phyloP scores from a whole-genome alignment of 2,113 vertebrate species.

The Trinectes maculatus region DNA sequence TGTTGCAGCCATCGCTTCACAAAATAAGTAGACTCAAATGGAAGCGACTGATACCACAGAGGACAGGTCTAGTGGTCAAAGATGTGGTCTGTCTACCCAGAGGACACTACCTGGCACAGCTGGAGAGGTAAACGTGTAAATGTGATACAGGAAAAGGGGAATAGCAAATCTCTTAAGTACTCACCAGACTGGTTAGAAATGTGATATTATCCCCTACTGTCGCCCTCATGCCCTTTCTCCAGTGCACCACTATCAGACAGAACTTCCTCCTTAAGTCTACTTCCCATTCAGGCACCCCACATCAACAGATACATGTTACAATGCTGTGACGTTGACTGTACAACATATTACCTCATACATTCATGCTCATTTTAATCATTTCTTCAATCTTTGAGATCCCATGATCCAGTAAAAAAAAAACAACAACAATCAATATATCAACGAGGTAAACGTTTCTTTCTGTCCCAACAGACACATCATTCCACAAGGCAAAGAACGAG shows the following conservation, averaged over 20 bases:
- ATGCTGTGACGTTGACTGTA: too few relatives aligned
- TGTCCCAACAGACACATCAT: conserved; percentile 1
- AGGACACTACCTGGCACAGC: conserved; percentile 34
- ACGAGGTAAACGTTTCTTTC: background rate
- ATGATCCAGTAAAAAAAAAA: too few relatives aligned
- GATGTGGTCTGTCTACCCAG: conserved; percentile 71
- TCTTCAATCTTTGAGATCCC: too few relatives aligned
- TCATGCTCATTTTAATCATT: too few relatives aligned
- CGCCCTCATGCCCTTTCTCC: background rate
- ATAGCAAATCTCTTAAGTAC: background rate
- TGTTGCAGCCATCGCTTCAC: conserved; percentile 11
- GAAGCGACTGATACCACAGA: conserved; percentile 47
- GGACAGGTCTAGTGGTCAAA: conserved; percentile 64
- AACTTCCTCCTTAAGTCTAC: too few relatives aligned
- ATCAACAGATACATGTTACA: too few relatives aligned
- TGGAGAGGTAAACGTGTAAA: conserved; percentile 49
- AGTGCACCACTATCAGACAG: background rate
- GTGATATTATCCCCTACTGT: background rate
- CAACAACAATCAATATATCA: background rate
- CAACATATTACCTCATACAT: too few relatives aligned
- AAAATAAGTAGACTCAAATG: conserved; percentile 47
- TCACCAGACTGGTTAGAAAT: background rate
- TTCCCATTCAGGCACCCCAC: too few relatives aligned
- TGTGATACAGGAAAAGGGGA: background rate
- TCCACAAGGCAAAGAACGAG: conserved; percentile 26